A percentile compares a stretch with the other conserved stretches of the same genome.
These are phyloP conservation scores for Trichechus manatus DNA, from an alignment of 2,113 vertebrate species.

Conservation along the genomic window DNA sequence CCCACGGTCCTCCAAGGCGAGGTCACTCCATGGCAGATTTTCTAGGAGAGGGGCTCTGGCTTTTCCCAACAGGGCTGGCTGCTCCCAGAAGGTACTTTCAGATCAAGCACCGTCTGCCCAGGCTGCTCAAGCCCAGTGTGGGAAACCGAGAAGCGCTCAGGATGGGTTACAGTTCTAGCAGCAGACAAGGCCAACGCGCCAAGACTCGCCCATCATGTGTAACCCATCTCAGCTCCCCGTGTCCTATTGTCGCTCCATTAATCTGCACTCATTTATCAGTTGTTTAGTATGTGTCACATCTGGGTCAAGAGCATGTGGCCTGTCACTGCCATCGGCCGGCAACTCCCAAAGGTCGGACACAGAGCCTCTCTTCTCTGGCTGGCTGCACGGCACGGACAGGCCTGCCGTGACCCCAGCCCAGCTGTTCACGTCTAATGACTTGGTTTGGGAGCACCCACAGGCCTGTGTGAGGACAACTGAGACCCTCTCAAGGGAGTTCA, in stretches of 20 bases:
- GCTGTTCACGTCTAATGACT: not conserved
- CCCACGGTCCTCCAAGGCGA: not conserved
- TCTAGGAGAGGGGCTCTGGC: not conserved
- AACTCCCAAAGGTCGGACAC: not conserved
- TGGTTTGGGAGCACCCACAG: not conserved
- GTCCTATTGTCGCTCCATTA: not conserved
- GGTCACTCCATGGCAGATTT: not conserved
- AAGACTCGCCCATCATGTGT: not conserved
- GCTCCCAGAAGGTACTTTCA: not conserved
- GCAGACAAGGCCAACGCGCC: not conserved
- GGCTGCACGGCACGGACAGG: accelerated
- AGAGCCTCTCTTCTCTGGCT: not conserved
- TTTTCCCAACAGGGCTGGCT: not conserved
- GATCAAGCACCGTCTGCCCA: not conserved
- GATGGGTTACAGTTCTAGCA: not conserved
- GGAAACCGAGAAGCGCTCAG: not conserved
- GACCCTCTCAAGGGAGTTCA: not conserved
- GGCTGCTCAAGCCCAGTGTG: not conserved
- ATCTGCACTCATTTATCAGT: slow-evolving; percentile 35
- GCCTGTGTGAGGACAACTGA: not conserved
- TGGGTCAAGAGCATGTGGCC: slow-evolving; percentile 17
- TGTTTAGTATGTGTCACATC: not conserved
- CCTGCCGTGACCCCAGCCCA: not conserved
- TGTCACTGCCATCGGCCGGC: not conserved
- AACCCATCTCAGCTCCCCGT: not conserved